phyloP scores from a whole-genome alignment of 2,888 invertebrate species.

The Listrodromus nycthemerus region DNA sequence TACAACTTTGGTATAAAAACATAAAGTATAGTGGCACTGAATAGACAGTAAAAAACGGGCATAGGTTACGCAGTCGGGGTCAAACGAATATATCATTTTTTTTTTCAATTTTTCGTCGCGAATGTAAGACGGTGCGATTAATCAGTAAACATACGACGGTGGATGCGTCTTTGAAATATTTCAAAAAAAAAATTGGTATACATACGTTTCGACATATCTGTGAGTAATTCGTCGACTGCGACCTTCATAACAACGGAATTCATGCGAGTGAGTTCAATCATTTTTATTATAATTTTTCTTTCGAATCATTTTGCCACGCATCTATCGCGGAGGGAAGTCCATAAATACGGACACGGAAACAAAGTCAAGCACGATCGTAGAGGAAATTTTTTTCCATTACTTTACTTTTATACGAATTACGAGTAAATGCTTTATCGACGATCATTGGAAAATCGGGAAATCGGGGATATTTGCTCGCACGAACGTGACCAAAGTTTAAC shows the following conservation, averaged over 20 bases:
- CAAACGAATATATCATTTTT: constrained; percentile 33
- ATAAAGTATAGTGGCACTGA: constrained; percentile 81
- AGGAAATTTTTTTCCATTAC: constrained; percentile 41
- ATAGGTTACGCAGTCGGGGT: constrained; percentile 64
- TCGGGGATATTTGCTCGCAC: constrained; percentile 22
- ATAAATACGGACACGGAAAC: constrained; percentile 14
- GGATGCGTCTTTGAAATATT: neutral
- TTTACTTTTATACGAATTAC: constrained; percentile 50
- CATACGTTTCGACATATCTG: constrained; percentile 8
- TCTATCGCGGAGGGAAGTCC: constrained; percentile 54
- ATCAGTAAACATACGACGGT: constrained; percentile 32
- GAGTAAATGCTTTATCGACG: constrained; percentile 50
- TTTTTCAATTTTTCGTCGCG: neutral
- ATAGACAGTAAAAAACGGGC: constrained; percentile 74
- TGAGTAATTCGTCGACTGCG: constrained; percentile 51
- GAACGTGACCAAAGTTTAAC: neutral
- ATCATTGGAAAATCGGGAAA: constrained; percentile 45
- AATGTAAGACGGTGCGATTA: constrained; percentile 37
- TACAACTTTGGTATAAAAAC: constrained; percentile 85
- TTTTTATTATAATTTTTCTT: neutral
- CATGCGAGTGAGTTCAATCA: constrained; percentile 9
- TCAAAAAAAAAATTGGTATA: neutral
- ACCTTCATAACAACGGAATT: constrained; percentile 61
- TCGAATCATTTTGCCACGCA: constrained; percentile 36
- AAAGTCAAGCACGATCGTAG: constrained; percentile 49